Conservation (phyloP, 1,140 invertebrate species). For the Bicyclus anynana region DNA sequence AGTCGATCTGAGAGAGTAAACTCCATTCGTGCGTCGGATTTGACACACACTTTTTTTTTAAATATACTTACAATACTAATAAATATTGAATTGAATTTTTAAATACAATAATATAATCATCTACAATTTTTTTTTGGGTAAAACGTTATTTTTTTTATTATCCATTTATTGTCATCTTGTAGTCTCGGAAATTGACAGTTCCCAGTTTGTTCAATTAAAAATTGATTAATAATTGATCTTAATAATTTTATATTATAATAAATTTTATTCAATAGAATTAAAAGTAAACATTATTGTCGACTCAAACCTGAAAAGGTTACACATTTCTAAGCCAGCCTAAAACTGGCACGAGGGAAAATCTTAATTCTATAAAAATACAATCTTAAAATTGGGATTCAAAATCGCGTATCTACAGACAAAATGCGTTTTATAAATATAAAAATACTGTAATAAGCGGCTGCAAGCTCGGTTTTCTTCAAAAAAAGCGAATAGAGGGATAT, state of each 20-base stretch:
- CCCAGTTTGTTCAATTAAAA: conserved; percentile 15
- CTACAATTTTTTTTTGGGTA: conserved; percentile 5
- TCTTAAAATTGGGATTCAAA: conserved; percentile 54
- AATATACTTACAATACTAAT: conserved; percentile 10
- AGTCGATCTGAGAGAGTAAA: no score
- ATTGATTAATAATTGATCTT: conserved; percentile 38
- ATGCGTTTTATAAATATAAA: conserved; percentile 53
- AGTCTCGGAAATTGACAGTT: conserved; percentile 56
- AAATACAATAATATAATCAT: conserved; percentile 1
- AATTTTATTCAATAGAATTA: neutral
- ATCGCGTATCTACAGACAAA: conserved; percentile 56
- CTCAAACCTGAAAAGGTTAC: conserved; percentile 31
- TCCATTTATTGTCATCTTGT: conserved; percentile 42
- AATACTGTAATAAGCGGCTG: conserved; percentile 50
- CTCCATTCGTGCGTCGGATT: no score
- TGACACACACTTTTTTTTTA: neutral
- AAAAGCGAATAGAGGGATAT: conserved; percentile 62
- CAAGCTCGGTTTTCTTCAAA: conserved; percentile 50
- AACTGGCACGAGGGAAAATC: conserved; percentile 2
- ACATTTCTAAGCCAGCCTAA: conserved; percentile 23
- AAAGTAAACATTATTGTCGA: conserved; percentile 19
- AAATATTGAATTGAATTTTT: conserved; percentile 5
- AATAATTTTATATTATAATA: neutral
- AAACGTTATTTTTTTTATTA: neutral
- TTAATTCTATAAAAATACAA: conserved; percentile 62